A percentile compares a stretch with the other conserved stretches of the same genome.
These are phyloP conservation scores for Corythaeola cristata DNA, from an alignment of 2,113 vertebrate genomes.

Conservation along the genomic window DNA sequence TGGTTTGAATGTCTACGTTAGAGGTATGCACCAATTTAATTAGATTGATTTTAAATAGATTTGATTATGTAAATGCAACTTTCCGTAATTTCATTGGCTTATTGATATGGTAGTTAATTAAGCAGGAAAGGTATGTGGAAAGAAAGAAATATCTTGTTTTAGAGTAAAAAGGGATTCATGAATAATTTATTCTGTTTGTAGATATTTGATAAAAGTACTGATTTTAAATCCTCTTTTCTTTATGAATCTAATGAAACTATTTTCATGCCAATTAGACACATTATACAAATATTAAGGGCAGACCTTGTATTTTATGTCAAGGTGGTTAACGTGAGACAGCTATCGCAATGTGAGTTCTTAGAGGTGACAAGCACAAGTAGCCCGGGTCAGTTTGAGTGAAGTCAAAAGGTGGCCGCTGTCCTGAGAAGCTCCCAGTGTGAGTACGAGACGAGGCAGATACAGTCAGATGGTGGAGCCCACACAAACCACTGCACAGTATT, in stretches of 20 bases:
- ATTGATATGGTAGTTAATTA: constrained; percentile 39
- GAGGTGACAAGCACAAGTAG: background rate
- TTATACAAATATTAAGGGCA: background rate
- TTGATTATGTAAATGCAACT: constrained; percentile 13
- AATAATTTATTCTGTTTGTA: background rate
- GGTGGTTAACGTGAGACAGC: background rate
- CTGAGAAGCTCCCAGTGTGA: background rate
- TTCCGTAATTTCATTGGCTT: background rate
- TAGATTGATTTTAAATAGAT: constrained; percentile 22
- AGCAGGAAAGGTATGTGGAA: background rate
- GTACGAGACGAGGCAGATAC: background rate
- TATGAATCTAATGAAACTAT: background rate
- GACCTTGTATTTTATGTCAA: background rate
- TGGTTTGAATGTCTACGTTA: constrained; percentile 6
- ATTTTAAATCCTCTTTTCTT: background rate
- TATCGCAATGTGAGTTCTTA: background rate
- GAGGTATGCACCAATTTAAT: background rate
- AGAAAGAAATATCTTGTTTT: background rate
- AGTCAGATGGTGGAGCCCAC: background rate
- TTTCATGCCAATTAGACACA: background rate
- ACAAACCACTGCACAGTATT: background rate
- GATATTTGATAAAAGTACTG: background rate
- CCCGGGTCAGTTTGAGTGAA: background rate
- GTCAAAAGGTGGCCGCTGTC: background rate
- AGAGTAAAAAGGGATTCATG: background rate